These are phyloP conservation scores for Ondatra zibethicus DNA, from an alignment of 2,113 vertebrate species.

Conservation along the genomic window DNA sequence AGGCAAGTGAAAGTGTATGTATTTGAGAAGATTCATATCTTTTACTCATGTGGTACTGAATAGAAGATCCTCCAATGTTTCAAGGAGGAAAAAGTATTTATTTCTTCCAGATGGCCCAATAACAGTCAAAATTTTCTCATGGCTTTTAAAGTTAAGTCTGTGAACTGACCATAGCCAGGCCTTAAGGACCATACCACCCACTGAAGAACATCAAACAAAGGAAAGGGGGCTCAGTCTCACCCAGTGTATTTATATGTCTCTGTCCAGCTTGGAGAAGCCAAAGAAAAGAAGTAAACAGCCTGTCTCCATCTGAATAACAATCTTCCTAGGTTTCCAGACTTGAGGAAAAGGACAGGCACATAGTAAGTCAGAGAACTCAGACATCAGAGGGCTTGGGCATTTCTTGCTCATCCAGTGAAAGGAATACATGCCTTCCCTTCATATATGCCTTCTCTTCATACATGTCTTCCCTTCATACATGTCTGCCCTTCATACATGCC, in stretches of 20 bases:
- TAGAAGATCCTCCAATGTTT: neutral
- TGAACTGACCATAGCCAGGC: neutral
- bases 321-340: neutral
- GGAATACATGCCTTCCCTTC: neutral
- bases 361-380: neutral
- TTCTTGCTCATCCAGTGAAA: neutral
- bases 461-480: neutral
- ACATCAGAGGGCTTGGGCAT: neutral
- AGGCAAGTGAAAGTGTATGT: neutral
- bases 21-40: conserved; percentile 4
- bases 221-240: neutral
- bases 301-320: neutral
- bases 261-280: neutral
- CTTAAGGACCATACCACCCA: neutral
- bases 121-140: neutral
- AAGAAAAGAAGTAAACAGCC: neutral
- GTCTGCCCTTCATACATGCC: neutral
- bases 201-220: neutral
- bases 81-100: neutral
- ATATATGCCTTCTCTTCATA: neutral
- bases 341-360: neutral
- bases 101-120: neutral
- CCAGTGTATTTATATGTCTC: neutral
- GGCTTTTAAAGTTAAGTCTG: conserved; percentile 27
- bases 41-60: neutral